Base-by-base conservation (phyloP, 2,797 vertebrate species). In the Lindbergichthys nudifrons region DNA sequence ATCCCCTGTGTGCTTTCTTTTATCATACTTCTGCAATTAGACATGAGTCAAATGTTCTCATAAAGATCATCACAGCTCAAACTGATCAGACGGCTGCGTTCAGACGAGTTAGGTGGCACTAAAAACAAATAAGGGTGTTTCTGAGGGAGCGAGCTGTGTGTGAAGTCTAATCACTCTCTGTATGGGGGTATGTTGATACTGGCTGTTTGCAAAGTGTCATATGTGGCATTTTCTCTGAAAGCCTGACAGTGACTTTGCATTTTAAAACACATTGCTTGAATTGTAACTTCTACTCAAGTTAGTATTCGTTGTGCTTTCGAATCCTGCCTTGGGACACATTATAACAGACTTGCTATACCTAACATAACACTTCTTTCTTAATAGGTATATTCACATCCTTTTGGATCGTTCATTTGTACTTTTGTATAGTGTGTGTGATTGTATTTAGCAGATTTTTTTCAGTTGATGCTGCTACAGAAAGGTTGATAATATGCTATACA, bases 11-110 rank as follows among this genome's bases (percentile, higher is more conserved):
- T 65, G 15, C 50, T 13, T n/a, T 47, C n/a, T 61, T 64, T 74
- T 67, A 65, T 79, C 59, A 77, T 73, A 57, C 58, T 80, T 67
- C 5, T 23, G 41, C 46, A 70, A 56, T 81, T 75, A 77, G 8
- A 70, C 69, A 70, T 75, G 43, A 57, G 60, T 76, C 36, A 67
- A n/a, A 65, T 80, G 64, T 51, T 65, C 16, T 39, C 48, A 67
- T 59, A 76, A 58, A 81, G 15, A 39, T 32, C 10, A 71, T 71
- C 74, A 70, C 39, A 54, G 66, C 45, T 61, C 18, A 70, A 71
- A 68, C 48, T 26, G 50, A 69, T 54, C 42, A 36, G 54, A 15
- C 23, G 61, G 43, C 8, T 2, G 12, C 46, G 19, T 4, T 3
- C 14, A 73, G 74, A 75, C 19, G 15, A 74, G 23, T 65, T 42